Evolutionary conservation across 2,888 invertebrate species (phyloP).

Genomic region (Graphium colonna): DNA sequence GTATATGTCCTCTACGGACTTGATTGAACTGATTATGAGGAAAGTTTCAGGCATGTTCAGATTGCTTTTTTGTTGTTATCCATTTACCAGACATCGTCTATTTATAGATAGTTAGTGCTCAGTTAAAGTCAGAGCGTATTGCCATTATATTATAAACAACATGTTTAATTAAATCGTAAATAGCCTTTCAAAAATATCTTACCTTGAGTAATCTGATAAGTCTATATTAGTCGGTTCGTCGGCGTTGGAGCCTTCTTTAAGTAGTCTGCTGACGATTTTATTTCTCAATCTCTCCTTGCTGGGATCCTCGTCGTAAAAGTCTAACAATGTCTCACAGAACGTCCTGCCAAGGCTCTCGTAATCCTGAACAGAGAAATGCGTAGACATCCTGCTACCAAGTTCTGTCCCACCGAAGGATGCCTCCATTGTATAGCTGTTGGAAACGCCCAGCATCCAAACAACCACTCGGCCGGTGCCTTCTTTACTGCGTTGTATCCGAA

Average conservation of each 20-base stretch:
- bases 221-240: conserved; percentile 93
- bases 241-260: conserved; percentile 91
- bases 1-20: too few relatives aligned
- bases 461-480: conserved; percentile 97
- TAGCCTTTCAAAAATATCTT: too few relatives aligned
- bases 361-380: conserved; percentile 89
- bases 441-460: conserved; percentile 96
- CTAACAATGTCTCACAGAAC: conserved; percentile 95
- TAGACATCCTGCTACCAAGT: conserved; percentile 88
- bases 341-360: conserved; percentile 88
- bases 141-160: too few relatives aligned
- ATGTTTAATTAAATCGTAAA: too few relatives aligned
- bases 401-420: conserved; percentile 96
- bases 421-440: conserved; percentile 97
- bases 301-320: conserved; percentile 93
- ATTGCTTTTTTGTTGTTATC: too few relatives aligned
- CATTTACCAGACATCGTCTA: too few relatives aligned
- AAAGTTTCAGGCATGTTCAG: too few relatives aligned
- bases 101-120: too few relatives aligned
- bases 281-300: conserved; percentile 88
- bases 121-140: too few relatives aligned
- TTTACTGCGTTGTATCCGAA: conserved; percentile 94
- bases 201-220: conserved; percentile 93
- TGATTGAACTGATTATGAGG: too few relatives aligned
- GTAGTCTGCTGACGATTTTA: conserved; percentile 89